Conservation (phyloP, 2,797 vertebrate species). For the Microctenopoma lineatum region DNA sequence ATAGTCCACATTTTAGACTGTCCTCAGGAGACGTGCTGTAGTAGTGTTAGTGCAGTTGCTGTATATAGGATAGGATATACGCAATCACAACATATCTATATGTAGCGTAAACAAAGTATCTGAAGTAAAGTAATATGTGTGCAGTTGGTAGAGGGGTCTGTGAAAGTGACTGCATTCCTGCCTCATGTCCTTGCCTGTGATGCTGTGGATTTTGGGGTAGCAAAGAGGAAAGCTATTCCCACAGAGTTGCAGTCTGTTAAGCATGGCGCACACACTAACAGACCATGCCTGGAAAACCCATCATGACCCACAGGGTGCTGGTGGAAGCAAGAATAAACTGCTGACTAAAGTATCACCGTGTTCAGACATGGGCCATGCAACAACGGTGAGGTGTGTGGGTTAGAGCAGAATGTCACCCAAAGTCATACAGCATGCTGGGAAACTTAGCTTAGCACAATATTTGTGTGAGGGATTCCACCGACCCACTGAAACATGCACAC, state of each 20-base stretch:
- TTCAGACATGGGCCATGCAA: constrained; percentile 54
- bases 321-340: constrained; percentile 70
- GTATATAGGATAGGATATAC: constrained; percentile 4
- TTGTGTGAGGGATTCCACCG: constrained; percentile 49
- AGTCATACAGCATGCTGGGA: constrained; percentile 67
- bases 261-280: constrained; percentile 66
- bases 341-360: constrained; percentile 68
- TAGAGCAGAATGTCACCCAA: constrained; percentile 72
- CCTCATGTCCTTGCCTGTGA: constrained; percentile 31
- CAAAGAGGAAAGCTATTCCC: constrained; percentile 63
- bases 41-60: neutral
- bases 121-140: neutral
- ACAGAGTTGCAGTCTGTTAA: constrained; percentile 78
- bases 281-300: constrained; percentile 65
- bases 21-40: constrained; percentile 22
- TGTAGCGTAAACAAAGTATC: constrained; percentile 6
- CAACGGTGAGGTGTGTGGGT: constrained; percentile 69
- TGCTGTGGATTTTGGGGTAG: constrained; percentile 42
- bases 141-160: constrained; percentile 8
- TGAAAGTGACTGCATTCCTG: constrained; percentile 7
- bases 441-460: constrained; percentile 49
- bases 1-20: constrained; percentile 14
- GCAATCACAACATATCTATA: neutral
- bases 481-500: constrained; percentile 33
- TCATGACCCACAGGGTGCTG: constrained; percentile 67